Evolutionary conservation across 2,888 invertebrate species (phyloP).

Genomic region (Lacanobia oleracea): DNA sequence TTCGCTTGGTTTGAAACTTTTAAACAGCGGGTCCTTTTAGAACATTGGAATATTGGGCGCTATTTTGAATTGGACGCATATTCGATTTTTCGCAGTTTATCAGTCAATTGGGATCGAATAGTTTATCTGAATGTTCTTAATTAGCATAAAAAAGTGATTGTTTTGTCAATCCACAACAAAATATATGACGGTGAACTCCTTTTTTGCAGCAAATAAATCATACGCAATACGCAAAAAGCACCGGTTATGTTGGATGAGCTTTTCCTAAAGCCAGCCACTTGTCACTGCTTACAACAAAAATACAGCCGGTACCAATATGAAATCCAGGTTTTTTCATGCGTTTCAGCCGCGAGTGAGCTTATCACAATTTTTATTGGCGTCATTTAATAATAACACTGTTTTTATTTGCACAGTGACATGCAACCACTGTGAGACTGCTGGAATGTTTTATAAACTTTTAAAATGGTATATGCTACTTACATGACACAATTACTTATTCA

Average conservation of each 20-base stretch:
- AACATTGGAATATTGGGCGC: background rate
- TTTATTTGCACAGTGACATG: background rate
- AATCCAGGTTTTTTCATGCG: slow-evolving; percentile 9
- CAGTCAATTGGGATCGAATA: slow-evolving; percentile 2
- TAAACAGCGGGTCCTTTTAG: slow-evolving; percentile 14
- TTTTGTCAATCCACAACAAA: background rate
- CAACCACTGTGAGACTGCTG: background rate
- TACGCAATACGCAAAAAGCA: background rate
- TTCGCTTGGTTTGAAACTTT: slow-evolving; percentile 22
- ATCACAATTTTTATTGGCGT: slow-evolving; percentile 29
- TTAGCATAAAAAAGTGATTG: background rate
- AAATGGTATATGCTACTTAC: too few species aligned
- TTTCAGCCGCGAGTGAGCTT: slow-evolving; percentile 14
- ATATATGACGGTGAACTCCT: too few species aligned
- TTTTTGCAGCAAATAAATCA: background rate
- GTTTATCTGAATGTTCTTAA: background rate
- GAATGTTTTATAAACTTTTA: background rate
- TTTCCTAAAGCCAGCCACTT: slow-evolving; percentile 13
- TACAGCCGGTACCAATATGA: slow-evolving; percentile 1
- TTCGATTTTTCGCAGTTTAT: background rate
- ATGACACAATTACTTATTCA: background rate
- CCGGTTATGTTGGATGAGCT: background rate
- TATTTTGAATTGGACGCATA: background rate
- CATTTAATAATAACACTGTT: slow-evolving; percentile 10
- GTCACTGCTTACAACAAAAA: slow-evolving; percentile 19